Base-by-base conservation (phyloP, 2,797 vertebrate species). In the Crenuchus spilurus region DNA sequence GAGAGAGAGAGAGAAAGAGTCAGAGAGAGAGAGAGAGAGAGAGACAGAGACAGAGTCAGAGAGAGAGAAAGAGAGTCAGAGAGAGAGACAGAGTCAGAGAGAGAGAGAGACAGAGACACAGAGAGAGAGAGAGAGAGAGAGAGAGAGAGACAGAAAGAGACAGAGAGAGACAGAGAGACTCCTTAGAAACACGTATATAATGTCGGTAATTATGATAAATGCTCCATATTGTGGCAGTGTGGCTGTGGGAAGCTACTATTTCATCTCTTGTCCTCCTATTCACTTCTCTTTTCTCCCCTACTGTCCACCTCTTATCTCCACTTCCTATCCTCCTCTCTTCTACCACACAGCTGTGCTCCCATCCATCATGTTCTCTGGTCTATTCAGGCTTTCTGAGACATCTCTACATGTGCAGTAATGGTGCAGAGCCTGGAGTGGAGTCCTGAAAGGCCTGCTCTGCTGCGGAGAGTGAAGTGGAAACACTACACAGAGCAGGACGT, bases 151-250 rank as follows among this genome's bases (percentile, higher is more conserved):
- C 8, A 60, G 4, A 60, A 9, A 44, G 16, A 16, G 35, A 64
- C 16, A 39, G 9, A 42, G 18, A 55, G 46, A 37, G 48, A 28
- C n/a, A 20, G 30, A 58, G 55, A 20, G 31, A 18, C 3, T n/a
- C n/a, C n/a, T n/a, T n/a, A 9, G 33, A 10, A 4, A 9, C 4
- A 1, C 2, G 48, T 13, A 75, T 66, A 68, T 69, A 61, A 80
- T 79, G 41, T 41, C 30, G 46, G 22, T n/a, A 18, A 48, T 48
- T 68, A 30, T 33, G 9, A 48, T 77, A 68, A 82, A 80, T 77
- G 44, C 37, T 20, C 24, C 1, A 37, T 72, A 62, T 82, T 80
- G 78, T 82, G 57, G 78, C 5, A 26, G 49, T 33, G 11, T 2
- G 31, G 16, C 70, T 16, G 54, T 74, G 31, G 60, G 70, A 74